These are phyloP conservation scores for Limnephilus marmoratus DNA, from an alignment of 2,888 invertebrate genomes.

Conservation along the genomic window DNA sequence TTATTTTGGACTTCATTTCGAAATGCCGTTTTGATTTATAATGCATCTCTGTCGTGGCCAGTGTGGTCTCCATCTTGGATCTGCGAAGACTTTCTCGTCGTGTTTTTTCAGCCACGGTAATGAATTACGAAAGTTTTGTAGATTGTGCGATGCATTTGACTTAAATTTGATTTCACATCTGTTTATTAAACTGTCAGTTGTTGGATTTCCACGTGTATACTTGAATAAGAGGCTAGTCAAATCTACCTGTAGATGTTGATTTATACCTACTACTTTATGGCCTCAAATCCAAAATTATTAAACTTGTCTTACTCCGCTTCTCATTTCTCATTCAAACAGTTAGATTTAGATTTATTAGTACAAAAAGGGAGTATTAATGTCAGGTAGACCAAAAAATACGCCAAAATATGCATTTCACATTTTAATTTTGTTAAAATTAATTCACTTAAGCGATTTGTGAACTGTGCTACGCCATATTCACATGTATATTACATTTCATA, in stretches of 20 bases:
- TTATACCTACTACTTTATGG: no score
- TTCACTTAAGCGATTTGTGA: no score
- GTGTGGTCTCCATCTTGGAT: neutral
- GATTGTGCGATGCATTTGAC: neutral
- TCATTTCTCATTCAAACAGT: no score
- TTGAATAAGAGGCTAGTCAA: neutral
- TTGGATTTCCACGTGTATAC: neutral
- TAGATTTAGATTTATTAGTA: no score
- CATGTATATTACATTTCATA: no score
- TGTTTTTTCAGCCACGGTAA: neutral
- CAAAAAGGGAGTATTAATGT: no score
- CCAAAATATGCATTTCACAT: no score
- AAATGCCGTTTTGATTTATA: neutral
- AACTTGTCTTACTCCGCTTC: no score
- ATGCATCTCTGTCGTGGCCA: neutral
- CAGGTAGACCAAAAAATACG: no score
- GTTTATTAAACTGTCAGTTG: neutral
- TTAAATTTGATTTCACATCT: neutral
- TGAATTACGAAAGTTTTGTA: neutral
- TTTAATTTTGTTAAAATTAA: no score
- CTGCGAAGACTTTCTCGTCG: neutral
- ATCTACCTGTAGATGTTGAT: neutral
- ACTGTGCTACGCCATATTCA: no score
- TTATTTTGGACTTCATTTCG: neutral
- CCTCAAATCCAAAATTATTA: no score